Conservation (phyloP, 2,888 invertebrate genomes). For the Ferrisia virgata region DNA sequence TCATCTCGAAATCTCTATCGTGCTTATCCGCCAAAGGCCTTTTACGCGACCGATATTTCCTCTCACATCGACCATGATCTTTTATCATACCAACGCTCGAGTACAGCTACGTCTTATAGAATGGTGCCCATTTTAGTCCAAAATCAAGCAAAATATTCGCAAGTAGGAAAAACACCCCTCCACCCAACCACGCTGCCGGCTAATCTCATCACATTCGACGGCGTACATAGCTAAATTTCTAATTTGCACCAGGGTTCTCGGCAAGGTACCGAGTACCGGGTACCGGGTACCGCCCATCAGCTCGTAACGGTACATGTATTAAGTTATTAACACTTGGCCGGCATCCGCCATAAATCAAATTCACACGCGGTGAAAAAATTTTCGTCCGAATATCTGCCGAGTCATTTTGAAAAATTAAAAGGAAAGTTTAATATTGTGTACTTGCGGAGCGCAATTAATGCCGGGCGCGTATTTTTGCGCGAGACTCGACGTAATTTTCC, state of each 20-base stretch:
- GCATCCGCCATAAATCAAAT: conserved; percentile 24
- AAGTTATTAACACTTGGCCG: conserved; percentile 29
- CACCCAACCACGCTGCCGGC: no score
- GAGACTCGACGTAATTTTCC: neutral
- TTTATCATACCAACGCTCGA: no score
- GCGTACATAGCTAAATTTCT: neutral
- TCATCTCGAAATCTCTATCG: no score
- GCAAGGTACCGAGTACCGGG: no score
- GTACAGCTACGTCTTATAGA: no score
- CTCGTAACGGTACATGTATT: conserved; percentile 27
- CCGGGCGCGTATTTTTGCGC: conserved; percentile 35
- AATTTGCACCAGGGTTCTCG: neutral
- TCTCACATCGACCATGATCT: no score
- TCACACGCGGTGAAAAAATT: conserved; percentile 20
- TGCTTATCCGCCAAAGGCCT: no score
- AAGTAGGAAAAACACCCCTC: no score
- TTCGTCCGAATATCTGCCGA: conserved; percentile 16
- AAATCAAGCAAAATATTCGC: no score
- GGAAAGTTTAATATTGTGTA: conserved; percentile 35
- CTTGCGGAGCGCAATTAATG: conserved; percentile 32
- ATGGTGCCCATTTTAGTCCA: no score
- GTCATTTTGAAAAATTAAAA: conserved; percentile 40
- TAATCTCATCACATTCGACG: no score
- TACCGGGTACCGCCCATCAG: neutral
- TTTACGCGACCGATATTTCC: no score